Conservation (phyloP, 2,888 invertebrate species). For the Pinctada fucata region DNA sequence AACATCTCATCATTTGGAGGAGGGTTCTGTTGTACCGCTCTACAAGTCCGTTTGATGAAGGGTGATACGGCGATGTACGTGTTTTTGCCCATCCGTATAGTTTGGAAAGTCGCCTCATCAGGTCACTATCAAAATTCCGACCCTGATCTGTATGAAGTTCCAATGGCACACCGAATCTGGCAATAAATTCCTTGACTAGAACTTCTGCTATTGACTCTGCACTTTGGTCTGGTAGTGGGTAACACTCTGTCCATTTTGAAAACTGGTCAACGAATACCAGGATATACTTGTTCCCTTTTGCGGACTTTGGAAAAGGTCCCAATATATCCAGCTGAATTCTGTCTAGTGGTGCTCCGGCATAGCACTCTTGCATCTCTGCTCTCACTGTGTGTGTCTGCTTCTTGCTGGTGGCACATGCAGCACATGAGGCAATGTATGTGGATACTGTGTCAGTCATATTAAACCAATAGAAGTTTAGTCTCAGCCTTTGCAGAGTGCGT, state of each 20-base stretch:
- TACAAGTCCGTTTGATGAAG: slow-evolving; percentile 25
- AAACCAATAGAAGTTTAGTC: not conserved
- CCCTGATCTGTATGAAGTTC: slow-evolving; percentile 19
- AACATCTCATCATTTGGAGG: slow-evolving; percentile 13
- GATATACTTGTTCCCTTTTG: not conserved
- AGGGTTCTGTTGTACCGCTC: slow-evolving; percentile 18
- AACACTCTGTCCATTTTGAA: slow-evolving; percentile 9
- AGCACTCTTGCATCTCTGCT: not conserved
- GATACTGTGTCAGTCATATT: not conserved
- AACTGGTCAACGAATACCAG: slow-evolving; percentile 14
- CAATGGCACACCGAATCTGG: slow-evolving; percentile 18
- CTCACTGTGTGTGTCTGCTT: not conserved
- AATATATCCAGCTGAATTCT: slow-evolving; percentile 8
- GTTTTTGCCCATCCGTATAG: slow-evolving; percentile 1
- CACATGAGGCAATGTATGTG: slow-evolving; percentile 2
- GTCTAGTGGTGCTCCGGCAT: slow-evolving; percentile 4
- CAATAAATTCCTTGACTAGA: slow-evolving; percentile 18
- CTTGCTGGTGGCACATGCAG: not conserved
- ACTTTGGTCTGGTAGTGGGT: not conserved
- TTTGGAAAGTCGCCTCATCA: not conserved
- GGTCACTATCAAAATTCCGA: slow-evolving; percentile 23
- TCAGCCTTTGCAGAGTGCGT: not conserved
- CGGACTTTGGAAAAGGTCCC: not conserved
- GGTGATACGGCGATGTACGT: not conserved
- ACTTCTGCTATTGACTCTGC: slow-evolving; percentile 6